phyloP scores from a whole-genome alignment of 2,113 vertebrate species.

The Natator depressus region DNA sequence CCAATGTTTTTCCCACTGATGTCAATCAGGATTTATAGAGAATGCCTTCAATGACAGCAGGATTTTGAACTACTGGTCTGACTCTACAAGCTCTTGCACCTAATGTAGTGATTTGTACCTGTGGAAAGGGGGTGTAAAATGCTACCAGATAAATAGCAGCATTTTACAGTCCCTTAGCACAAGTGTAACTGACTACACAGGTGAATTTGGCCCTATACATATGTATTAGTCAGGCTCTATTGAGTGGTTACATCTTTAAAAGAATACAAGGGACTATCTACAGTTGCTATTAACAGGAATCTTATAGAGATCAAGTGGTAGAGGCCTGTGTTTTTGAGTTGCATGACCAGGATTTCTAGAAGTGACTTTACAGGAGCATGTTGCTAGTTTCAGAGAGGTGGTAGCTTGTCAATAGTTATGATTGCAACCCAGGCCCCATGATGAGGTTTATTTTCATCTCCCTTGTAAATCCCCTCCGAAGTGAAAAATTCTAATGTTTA shows the following conservation, averaged over 20 bases:
- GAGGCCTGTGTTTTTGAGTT: neutral
- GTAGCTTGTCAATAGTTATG: neutral
- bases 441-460: neutral
- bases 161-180: neutral
- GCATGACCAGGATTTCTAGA: neutral
- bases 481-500: neutral
- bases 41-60: neutral
- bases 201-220: neutral
- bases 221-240: neutral
- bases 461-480: neutral
- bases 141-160: accelerated
- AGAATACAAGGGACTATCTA: neutral
- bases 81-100: neutral
- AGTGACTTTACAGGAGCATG: neutral
- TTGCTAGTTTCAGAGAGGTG: neutral
- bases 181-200: neutral
- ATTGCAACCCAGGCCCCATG: neutral
- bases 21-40: constrained; percentile 2
- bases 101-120: accelerated
- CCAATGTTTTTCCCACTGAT: neutral
- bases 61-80: constrained; percentile 32
- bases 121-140: neutral
- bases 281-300: accelerated
- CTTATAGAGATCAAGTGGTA: neutral
- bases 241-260: accelerated